Base-by-base conservation (phyloP, 2,113 vertebrate genomes). In the Rattus rattus region DNA sequence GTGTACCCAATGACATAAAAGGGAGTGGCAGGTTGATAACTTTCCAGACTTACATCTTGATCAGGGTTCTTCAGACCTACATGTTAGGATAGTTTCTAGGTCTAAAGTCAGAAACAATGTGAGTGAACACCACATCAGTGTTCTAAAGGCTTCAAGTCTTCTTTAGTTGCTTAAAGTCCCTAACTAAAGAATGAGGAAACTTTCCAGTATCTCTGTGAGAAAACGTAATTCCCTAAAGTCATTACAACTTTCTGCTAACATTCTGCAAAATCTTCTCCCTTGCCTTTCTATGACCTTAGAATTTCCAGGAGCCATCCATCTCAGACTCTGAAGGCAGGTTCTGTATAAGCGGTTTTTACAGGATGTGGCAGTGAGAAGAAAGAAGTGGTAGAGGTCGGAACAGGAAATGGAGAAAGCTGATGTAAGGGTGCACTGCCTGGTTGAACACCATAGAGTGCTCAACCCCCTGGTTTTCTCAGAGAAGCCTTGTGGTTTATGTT, bases 101-200 rank as follows among this genome's bases (percentile, higher is more conserved):
- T n/a, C 72, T 70, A 91, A 56, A 75, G 63, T 92, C 63, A 90
- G 72, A 94, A 65, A 7, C n/a, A 63, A 81, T 63, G 22, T 54
- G 19, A 93, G 72, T 73, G 30, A 76, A 73, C 56, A 1, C 19
- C 28, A 20, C 33, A 36, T 72, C 22, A 43, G 5, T 83, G 72
- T 93, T 94, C 43, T 91, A 72, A 91, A 92, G 69, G 22, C 5
- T 97, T 96, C 65, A 90, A 54, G 52, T 67, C 43, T 79, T 83
- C 52, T 59, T 90, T 69, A 87, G 76, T n/a, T 59, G 16, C 9
- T 5, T 16, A 30, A 93, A 43, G n/a, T 72, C 61, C 19, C 83
- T 20, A 76, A 43, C 4, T 33, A 54, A 90, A 43, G 83, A 95
- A 81, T 7, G 54, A 89, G 20, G 26, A 33, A 83, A 33, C 9